Percentiles rank a stretch among this genome's conserved stretches.
These are phyloP conservation scores for Macrosiphum euphorbiae DNA, from an alignment of 2,888 invertebrate genomes.

Conservation along the genomic window DNA sequence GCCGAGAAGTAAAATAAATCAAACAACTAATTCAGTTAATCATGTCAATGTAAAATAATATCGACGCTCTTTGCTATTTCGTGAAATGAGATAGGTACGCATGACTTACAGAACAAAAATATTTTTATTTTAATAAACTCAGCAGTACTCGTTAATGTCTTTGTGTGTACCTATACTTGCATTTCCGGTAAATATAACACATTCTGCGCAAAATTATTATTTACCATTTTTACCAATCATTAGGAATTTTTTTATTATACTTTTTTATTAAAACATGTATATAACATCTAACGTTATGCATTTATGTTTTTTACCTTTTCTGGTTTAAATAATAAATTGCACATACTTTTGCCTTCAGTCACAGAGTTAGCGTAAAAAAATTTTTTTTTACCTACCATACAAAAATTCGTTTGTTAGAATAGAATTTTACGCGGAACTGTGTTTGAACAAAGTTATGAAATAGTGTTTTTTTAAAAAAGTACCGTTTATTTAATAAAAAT, in stretches of 20 bases:
- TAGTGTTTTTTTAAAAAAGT: neutral
- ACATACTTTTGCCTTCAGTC: neutral
- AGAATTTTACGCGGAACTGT: neutral
- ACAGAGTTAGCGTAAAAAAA: neutral
- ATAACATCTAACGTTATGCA: neutral
- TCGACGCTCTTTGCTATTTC: neutral
- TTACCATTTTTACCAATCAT: neutral
- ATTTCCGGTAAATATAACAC: neutral
- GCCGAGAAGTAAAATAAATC: neutral
- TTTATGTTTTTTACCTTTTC: neutral
- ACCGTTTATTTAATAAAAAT: neutral
- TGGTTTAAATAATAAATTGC: slow-evolving; percentile 16
- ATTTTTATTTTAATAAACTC: neutral
- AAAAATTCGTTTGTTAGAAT: neutral
- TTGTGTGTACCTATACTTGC: no score
- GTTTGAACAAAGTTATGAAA: neutral
- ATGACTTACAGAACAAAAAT: neutral
- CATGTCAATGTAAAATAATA: neutral
- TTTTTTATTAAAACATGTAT: neutral
- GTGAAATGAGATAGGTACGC: neutral
- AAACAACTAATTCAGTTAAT: neutral
- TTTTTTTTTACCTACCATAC: neutral
- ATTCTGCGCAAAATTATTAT: neutral
- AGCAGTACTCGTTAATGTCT: neutral
- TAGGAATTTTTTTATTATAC: neutral